A percentile compares a stretch with the other conserved stretches of the same genome.
phyloP scores from a whole-genome alignment of 2,888 invertebrate genomes.

The Drosophila dives region DNA sequence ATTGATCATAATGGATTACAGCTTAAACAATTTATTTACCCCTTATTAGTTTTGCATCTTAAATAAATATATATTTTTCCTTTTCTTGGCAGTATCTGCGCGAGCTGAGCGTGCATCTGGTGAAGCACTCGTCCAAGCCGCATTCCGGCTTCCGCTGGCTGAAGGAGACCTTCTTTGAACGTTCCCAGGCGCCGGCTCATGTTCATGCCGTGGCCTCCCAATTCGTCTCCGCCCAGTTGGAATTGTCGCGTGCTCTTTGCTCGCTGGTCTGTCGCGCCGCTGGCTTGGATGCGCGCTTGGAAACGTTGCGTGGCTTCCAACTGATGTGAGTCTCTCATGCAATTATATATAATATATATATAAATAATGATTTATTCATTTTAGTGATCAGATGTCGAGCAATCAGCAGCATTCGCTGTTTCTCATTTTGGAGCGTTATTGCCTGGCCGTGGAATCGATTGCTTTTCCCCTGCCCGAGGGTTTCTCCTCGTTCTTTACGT shows the following conservation, averaged over 20 bases:
- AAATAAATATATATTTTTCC: slow-evolving; percentile 26
- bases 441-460: slow-evolving; percentile 91
- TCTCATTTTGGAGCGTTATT: slow-evolving; percentile 92
- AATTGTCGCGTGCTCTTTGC: slow-evolving; percentile 91
- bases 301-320: slow-evolving; percentile 91
- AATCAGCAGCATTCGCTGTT: slow-evolving; percentile 90
- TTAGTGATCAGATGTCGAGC: slow-evolving; percentile 90
- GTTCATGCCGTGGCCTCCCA: slow-evolving; percentile 93
- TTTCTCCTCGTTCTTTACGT: slow-evolving; percentile 95
- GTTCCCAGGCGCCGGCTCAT: slow-evolving; percentile 88
- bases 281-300: slow-evolving; percentile 88
- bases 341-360: neutral
- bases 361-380: slow-evolving; percentile 48
- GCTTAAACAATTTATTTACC: neutral
- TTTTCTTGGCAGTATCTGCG: slow-evolving; percentile 88
- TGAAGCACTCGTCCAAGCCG: slow-evolving; percentile 87
- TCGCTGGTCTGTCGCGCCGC: slow-evolving; percentile 90
- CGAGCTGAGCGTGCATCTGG: slow-evolving; percentile 93
- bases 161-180: slow-evolving; percentile 84
- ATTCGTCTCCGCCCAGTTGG: slow-evolving; percentile 92
- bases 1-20: neutral
- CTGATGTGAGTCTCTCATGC: slow-evolving; percentile 88
- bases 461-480: slow-evolving; percentile 94
- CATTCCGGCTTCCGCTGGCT: slow-evolving; percentile 85
- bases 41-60: neutral